Base-by-base conservation (phyloP, 64 coral and sea anemone species). In the Montipora cactus region DNA sequence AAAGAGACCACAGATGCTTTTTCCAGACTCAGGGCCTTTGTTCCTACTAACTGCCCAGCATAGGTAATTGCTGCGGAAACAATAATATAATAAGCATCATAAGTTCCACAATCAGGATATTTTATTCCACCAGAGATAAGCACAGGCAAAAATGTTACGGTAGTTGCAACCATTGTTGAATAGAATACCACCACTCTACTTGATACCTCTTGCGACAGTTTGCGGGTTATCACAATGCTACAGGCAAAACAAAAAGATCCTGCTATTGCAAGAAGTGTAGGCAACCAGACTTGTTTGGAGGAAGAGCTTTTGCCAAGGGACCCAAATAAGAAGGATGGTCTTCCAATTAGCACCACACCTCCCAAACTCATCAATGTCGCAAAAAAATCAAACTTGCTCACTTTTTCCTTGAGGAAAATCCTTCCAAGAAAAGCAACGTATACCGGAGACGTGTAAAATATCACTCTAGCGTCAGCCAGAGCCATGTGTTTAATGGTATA, bases 401-500 rank as follows among this genome's bases (percentile, higher is more conserved):
- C 71, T 78, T 53, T 49, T 51, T 95, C 93, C 14, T 82, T 89
- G 1, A 95, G 88, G 50, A 95, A 85, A 5, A 95, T 76, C 8
- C 81, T 72, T 25, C 25, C 93, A 51, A 95, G 47, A 14, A 95
- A 50, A 4, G 70, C 88, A 5, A 80, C 83, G 11, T 49, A 90
- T 7, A 90, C 67, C 0, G 88, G 93, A 11, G 88, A 83, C 2
- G 88, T 90, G 47, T 84, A 95, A 58, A 90, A 37, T n/a, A 95
- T 83, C 28, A 95, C 93, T 19, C 58, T 95, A 5, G 93, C 93
- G 25, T 95, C 93, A 0, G 78, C 88, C n/a, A 95, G 12, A 16
- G 87, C 79, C 79, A 95, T 90, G 59, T 90, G 79, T 53, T 95
- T 80, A 5, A 95, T 71, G 5, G 93, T 58, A 18, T 90, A 95